Evolutionary conservation across 1,140 invertebrate species (phyloP), one percentile per base, ranked within the genome.

Genomic region (Cephus cinctus): DNA sequence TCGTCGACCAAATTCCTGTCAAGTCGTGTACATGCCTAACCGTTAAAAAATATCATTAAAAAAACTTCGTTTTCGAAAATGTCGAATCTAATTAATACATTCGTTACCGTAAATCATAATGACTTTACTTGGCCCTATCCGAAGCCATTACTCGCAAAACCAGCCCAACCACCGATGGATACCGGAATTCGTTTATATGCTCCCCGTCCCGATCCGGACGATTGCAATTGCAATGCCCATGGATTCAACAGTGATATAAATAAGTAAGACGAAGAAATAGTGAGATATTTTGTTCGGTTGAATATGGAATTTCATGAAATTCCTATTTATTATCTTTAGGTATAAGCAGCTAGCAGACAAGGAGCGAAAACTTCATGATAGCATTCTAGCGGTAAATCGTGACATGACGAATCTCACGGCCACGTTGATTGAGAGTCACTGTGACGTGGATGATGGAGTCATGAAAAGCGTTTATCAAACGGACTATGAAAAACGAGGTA

Each of bases 391-490:
- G 14, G 52, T 83, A 4, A 74, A 78, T 44, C 71, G 60, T 9
- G 60, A 83, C 78, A 81, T 83, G 80, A 76, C 78, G 3, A 71
- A 77, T 47, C 71, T 83, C 2, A 74, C 75, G 2, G 78, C 79
- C 19, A 76, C 78, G 19, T 80, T 84, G 43, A 52, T 84, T 42
- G 80, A 83, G 34, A 78, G 80, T 57, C 77, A 73, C 0, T 81
- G 80, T 50, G 78, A 81, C 48, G 73, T 73, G 36, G 67, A 78
- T 8, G 80, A 84, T 48, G 78, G 74, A 14, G 79, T 79, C 60
- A 81, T 83, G 79, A 67, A 73, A 20, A 81, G 77, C 4, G 78
- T 83, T 57, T 84, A 83, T 54, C 77, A 82, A 65, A 77, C 75
- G 0, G 81, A 81, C 36, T 83, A 74, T 50, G 71, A 74, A 23